phyloP scores from a whole-genome alignment of 1,140 invertebrate species.

The Chironomus tepperi region DNA sequence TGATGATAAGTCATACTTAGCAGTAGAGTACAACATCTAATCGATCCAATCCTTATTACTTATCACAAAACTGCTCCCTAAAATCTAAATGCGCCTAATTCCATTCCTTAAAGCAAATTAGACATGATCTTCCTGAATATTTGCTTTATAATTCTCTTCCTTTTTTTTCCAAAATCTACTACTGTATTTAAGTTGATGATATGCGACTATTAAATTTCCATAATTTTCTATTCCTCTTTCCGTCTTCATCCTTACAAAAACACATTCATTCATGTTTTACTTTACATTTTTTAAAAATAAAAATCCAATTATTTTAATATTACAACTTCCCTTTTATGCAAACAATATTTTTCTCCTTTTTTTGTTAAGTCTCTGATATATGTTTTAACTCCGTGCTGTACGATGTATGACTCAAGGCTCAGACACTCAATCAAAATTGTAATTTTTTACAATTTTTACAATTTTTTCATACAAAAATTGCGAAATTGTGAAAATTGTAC shows the following conservation, averaged over 20 bases:
- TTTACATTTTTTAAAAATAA: background rate
- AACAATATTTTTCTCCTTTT: background rate
- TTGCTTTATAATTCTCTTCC: background rate
- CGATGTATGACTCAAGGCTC: too few species aligned
- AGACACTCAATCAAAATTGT: too few species aligned
- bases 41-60: too few species aligned
- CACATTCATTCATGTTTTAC: background rate
- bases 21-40: too few species aligned
- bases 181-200: background rate
- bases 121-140: background rate
- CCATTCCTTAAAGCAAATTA: background rate
- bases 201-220: slow-evolving; percentile 8
- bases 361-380: background rate
- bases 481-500: too few species aligned
- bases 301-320: slow-evolving; percentile 10
- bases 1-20: too few species aligned
- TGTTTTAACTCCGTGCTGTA: background rate
- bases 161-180: background rate
- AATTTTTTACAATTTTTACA: too few species aligned
- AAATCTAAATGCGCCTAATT: background rate
- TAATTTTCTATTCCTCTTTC: background rate
- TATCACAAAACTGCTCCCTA: too few species aligned
- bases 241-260: too few species aligned
- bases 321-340: slow-evolving; percentile 1
- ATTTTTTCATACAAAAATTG: too few species aligned